Evolutionary conservation across 2,888 invertebrate species (phyloP), one percentile per base, ranked within the genome.

Genomic region (Cylindroiulus punctatus): DNA sequence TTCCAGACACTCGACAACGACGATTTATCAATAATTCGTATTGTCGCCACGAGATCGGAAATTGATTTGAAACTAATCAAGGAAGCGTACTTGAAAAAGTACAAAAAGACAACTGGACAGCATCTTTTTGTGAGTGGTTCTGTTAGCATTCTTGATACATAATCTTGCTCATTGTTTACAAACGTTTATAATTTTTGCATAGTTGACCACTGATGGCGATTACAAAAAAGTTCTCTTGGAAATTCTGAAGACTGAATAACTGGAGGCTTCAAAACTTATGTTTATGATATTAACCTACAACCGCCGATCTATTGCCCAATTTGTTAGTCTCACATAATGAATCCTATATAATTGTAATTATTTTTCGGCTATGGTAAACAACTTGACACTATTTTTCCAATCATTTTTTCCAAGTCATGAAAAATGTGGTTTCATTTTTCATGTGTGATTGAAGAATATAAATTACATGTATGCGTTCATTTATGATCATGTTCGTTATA

Each of bases 181-280:
- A 22, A 5, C 14, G 10, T 76, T 36, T 47, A 84, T n/a, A n/a
- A n/a, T n/a, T 85, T 3, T 47, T 40, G 8, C 12, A 3, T 42
- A 82, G 83, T 36, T 36, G 40, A 97, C 97, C 93, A 96, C 96
- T 89, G 96, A 96, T 90, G 97, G 97, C 90, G 96, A 97, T 93
- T 97, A 97, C 94, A 96, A 95, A 93, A 95, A 95, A 93, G 94
- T 96, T 90, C 94, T 97, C 91, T 93, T 97, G 92, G 95, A 96
- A 19, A 47, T 84, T 47, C 40, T 84, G 22, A 65, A 65, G 26
- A 65, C 22, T 22, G 26, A 65, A 22, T 65, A 26, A 65, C 22
- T 26, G 8, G 26, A 65, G 0, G 3, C 47, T 47, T 47, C 14
- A 12, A 47, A 17, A 47, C 42, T 12, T 5, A 42, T 42, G n/a